Evolutionary conservation across 2,888 invertebrate genomes (phyloP), one percentile per base, ranked within the genome.

Genomic region (Scelioninae gen. 1): DNA sequence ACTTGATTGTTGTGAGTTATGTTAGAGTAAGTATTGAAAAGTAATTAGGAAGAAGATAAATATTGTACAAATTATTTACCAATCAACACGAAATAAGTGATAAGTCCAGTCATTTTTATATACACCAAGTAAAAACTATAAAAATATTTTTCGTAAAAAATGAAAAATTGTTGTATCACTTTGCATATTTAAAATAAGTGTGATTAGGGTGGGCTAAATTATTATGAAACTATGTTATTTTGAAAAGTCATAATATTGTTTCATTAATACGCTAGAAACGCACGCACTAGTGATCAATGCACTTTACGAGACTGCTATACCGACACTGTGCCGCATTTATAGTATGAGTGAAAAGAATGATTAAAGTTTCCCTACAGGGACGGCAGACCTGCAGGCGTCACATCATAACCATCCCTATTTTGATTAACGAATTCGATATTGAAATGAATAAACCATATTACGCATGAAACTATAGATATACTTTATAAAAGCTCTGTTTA

Each of bases 301-400:
- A 81, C 75, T 81, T 81, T 69, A 69, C 75, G 69, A 86, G 87
- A 87, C 84, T 85, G 88, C 87, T 86, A 88, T 87, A 88, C 87
- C 86, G 84, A 83, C 84, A 89, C 89, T 88, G 87, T 82, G 85
- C 56, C n/a, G 45, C 8, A 13, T 45, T 51, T 85, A 86, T 62
- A 38, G 60, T 40, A 51, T 56, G 69, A 40, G 38, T 63, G 65
- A 55, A 71, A 75, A 75, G 78, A 76, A 65, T 82, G 49, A 62
- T 65, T 47, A 83, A 83, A 85, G 86, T 84, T 84, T 78, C 63
- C 74, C 83, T 66, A 53, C 88, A 88, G 87, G 87, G 86, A 82
- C 88, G 89, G 85, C 87, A 89, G 90, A 89, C 90, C 85, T 83
- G 80, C 84, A 85, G 89, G 89, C 90, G 90, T 90, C n/a, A n/a